A percentile compares a stretch with the other conserved stretches of the same genome.
Conservation (phyloP, 2,113 vertebrate species). For the Chaetodon auriga region DNA sequence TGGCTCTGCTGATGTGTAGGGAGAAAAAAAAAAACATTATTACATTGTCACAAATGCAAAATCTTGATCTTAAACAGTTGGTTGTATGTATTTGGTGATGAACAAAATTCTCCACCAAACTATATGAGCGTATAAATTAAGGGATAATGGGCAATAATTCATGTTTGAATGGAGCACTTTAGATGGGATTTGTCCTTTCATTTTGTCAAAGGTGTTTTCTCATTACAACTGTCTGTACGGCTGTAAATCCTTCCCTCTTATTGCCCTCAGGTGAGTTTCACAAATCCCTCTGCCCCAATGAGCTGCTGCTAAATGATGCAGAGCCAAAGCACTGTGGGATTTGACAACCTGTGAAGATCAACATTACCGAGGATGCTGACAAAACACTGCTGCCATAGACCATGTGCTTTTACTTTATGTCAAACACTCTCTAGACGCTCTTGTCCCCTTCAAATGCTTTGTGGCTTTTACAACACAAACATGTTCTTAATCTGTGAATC, state of each 20-base stretch:
- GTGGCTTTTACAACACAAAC: slow-evolving; percentile 1
- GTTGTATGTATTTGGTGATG: not conserved
- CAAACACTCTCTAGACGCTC: not conserved
- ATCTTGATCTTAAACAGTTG: too few relatives aligned
- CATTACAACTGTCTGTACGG: not conserved
- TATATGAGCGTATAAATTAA: not conserved
- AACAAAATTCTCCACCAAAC: not conserved
- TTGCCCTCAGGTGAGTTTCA: slow-evolving; percentile 10
- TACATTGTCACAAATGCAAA: too few relatives aligned
- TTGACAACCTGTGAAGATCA: slow-evolving; percentile 24
- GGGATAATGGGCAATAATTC: not conserved
- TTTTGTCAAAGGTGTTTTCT: slow-evolving; percentile 7
- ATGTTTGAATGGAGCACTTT: not conserved
- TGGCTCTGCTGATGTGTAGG: not conserved
- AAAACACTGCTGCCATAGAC: not conserved
- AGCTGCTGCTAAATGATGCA: slow-evolving; percentile 21
- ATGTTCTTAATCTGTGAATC: not conserved
- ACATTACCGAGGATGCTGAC: not conserved
- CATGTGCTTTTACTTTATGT: not conserved
- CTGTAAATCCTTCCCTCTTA: not conserved
- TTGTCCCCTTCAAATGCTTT: not conserved
- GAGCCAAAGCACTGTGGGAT: not conserved
- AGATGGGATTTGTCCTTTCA: not conserved
- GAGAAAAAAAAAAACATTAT: not conserved
- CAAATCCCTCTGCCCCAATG: slow-evolving; percentile 2